Evolutionary conservation across 2,113 vertebrate species (phyloP).

Genomic region (Nibea albiflora): DNA sequence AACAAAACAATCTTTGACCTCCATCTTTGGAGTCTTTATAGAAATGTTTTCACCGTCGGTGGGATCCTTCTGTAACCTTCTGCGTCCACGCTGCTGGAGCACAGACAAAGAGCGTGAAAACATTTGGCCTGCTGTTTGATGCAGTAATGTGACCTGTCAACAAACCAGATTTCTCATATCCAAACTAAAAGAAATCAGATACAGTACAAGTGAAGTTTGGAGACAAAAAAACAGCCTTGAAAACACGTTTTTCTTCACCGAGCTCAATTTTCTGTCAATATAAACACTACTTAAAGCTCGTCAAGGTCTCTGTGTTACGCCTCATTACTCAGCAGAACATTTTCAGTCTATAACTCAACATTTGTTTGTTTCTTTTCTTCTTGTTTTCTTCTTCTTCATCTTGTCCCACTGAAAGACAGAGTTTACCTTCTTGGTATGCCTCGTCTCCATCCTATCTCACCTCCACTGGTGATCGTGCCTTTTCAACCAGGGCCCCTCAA

Average conservation of each 20-base stretch:
- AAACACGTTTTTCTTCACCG: too few relatives aligned
- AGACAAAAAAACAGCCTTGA: too few relatives aligned
- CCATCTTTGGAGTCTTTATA: neutral
- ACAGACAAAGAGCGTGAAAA: too few relatives aligned
- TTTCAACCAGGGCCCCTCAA: too few relatives aligned
- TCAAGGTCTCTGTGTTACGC: neutral
- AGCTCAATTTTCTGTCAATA: neutral
- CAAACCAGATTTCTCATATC: neutral
- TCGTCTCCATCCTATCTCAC: too few relatives aligned
- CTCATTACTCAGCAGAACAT: neutral
- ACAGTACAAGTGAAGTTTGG: too few relatives aligned
- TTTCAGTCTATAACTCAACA: neutral
- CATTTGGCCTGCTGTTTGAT: neutral
- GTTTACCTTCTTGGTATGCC: too few relatives aligned
- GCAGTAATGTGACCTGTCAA: neutral
- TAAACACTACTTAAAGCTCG: neutral
- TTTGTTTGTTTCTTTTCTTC: neutral
- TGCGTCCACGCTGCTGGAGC: neutral
- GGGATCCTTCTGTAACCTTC: neutral
- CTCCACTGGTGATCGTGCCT: too few relatives aligned
- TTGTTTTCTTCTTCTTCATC: neutral
- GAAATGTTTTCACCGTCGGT: neutral
- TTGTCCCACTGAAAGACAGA: neutral
- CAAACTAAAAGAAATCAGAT: neutral
- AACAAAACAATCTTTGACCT: neutral